phyloP scores from a whole-genome alignment of 2,113 vertebrate genomes.

The Plectropomus leopardus region DNA sequence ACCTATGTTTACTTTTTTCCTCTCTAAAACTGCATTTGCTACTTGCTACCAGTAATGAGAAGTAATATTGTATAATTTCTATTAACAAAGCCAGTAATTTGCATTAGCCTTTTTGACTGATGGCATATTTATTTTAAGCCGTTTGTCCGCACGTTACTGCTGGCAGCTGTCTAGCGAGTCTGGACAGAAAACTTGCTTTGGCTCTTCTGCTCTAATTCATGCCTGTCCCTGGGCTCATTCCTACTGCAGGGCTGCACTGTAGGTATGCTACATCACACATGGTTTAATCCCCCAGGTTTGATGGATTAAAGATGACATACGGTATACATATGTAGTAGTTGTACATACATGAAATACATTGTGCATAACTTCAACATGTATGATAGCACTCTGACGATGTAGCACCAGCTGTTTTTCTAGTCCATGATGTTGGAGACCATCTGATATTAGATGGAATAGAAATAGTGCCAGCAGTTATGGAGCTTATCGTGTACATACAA shows the following conservation, averaged over 20 bases:
- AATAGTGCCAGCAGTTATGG: background rate
- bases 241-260: slow-evolving; percentile 35
- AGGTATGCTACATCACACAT: slow-evolving; percentile 42
- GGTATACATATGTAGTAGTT: slow-evolving; percentile 12
- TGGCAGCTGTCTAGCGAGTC: slow-evolving; percentile 52
- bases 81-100: background rate
- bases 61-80: background rate
- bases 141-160: slow-evolving; percentile 33
- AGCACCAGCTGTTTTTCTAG: slow-evolving; percentile 45
- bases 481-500: background rate
- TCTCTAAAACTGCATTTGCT: background rate
- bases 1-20: background rate
- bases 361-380: slow-evolving; percentile 15
- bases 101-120: slow-evolving; percentile 30
- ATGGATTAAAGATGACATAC: slow-evolving; percentile 48
- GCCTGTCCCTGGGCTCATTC: slow-evolving; percentile 40
- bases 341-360: slow-evolving; percentile 23
- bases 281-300: slow-evolving; percentile 49
- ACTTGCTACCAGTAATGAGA: background rate
- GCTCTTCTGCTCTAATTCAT: slow-evolving; percentile 80
- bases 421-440: slow-evolving; percentile 22
- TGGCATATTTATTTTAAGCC: too few relatives aligned
- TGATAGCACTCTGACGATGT: background rate
- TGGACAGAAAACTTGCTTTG: slow-evolving; percentile 48
- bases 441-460: background rate